Base-by-base conservation (phyloP, 2,888 invertebrate species). In the Schrankia costaestrigalis region DNA sequence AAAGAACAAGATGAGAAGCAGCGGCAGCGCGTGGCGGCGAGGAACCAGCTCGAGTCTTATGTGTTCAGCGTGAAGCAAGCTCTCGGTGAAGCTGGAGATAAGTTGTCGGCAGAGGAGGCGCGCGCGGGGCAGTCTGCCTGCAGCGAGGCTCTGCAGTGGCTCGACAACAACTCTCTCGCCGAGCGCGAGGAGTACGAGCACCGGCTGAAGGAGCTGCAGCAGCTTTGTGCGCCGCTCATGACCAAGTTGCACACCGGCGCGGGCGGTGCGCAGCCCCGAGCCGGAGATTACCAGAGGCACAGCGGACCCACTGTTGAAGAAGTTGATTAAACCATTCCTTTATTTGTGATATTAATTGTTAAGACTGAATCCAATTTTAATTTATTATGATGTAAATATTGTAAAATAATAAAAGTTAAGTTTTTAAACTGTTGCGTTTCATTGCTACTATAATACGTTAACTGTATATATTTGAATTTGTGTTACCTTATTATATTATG, bases 31-130 rank as follows among this genome's bases (percentile, higher is more conserved):
- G 90, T 95, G n/a, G 70, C 90, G 0, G 90, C 93, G 7, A 90
- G 93, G 41, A 95, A 95, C 77, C 89, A 90, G 46, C 82, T 95
- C 0, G 95, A 94, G 69, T 79, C 89, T 30, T 94, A 94, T 71
- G 87, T 91, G 11, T 94, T 92, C 77, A 89, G 90, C 45, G 91
- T 93, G 34, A 93, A 91, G 54, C 93, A 94, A 64, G 91, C 93
- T 1, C 68, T 90, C 17, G 90, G 92, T n/a, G 91, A 92, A 8
- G 88, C 90, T 11, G 86, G 84, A 0, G 86, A 83, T 28, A 92
- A 91, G 66, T 71, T 95, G 24, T 75, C 79, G 3, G 90, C 91
- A 13, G 77, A 86, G 2, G 95, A 95, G 50, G 93, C 92, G 74
- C 71, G 66, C 14, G 61, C 70, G 23, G 87, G 87, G 1, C 64